These are phyloP conservation scores for Epirrhoe alternata DNA, from an alignment of 2,888 invertebrate species.

Conservation along the genomic window DNA sequence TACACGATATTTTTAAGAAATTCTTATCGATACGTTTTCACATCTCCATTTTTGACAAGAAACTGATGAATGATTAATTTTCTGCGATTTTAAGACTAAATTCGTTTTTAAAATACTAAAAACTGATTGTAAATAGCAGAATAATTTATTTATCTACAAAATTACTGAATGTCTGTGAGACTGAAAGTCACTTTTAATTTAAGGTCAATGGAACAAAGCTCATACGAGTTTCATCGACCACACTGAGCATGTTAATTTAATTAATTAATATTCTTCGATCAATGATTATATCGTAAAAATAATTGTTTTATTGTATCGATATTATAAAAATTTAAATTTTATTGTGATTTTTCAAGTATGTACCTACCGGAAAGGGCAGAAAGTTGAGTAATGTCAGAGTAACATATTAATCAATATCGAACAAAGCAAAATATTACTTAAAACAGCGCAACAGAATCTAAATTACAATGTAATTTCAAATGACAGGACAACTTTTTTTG, in stretches of 20 bases:
- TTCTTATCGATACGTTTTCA: background rate
- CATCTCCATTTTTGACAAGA: no score
- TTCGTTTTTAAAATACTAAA: no score
- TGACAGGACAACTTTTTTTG: constrained; percentile 7
- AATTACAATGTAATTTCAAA: background rate
- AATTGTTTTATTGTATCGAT: constrained; percentile 34
- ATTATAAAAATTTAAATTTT: constrained; percentile 21
- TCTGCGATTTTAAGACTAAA: background rate
- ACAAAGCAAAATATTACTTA: constrained; percentile 12
- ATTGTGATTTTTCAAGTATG: constrained; percentile 15
- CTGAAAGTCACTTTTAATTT: background rate
- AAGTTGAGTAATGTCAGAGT: constrained; percentile 12
- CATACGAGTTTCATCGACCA: constrained; percentile 53
- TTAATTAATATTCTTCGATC: constrained; percentile 57
- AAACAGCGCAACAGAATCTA: constrained; percentile 5
- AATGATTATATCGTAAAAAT: constrained; percentile 41
- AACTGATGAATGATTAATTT: no score
- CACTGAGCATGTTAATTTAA: constrained; percentile 63
- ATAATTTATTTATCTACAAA: no score
- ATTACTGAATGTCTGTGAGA: background rate
- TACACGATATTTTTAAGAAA: background rate
- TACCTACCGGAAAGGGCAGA: constrained; percentile 2
- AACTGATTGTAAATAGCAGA: background rate
- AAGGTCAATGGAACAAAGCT: constrained; percentile 22
- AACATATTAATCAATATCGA: constrained; percentile 5